A percentile compares a stretch with the other conserved stretches of the same genome.
Evolutionary conservation across 1,140 invertebrate genomes (phyloP).

Genomic region (Himalopsyche phryganea): DNA sequence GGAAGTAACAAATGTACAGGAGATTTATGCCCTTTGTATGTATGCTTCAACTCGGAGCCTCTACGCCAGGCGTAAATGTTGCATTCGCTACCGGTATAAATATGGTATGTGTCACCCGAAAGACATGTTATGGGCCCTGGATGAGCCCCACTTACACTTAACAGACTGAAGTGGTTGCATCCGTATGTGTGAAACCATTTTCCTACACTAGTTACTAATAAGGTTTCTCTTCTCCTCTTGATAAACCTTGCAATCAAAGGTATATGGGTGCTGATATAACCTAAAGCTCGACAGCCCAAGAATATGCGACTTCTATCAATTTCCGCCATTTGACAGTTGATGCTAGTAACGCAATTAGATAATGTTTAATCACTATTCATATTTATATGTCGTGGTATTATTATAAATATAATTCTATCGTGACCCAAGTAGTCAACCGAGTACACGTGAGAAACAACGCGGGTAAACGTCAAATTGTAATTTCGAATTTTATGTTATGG

Average conservation of each 20-base stretch:
- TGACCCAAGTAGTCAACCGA: no score
- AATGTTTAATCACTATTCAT: not conserved
- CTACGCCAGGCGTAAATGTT: conserved; percentile 83
- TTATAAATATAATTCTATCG: no score
- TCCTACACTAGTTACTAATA: conserved; percentile 86
- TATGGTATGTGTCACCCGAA: conserved; percentile 72
- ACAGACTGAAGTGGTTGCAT: conserved; percentile 73
- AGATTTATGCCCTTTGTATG: conserved; percentile 72
- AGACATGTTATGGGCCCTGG: conserved; percentile 79
- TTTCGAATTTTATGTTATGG: no score
- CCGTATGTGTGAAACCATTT: conserved; percentile 90
- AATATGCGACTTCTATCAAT: conserved; percentile 72
- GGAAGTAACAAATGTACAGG: conserved; percentile 79
- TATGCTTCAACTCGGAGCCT: conserved; percentile 81
- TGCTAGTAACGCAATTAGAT: not conserved
- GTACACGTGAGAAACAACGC: conserved; percentile 22
- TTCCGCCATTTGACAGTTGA: conserved; percentile 11
- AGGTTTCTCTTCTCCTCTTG: conserved; percentile 77
- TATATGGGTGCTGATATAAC: conserved; percentile 90
- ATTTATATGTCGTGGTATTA: no score
- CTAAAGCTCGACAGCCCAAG: conserved; percentile 75
- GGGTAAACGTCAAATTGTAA: conserved; percentile 16
- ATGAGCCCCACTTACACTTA: conserved; percentile 80
- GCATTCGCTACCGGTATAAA: conserved; percentile 80
- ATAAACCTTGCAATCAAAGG: conserved; percentile 84